These are phyloP conservation scores for Nyctibius grandis DNA, from an alignment of 2,797 vertebrate genomes.

Conservation along the genomic window DNA sequence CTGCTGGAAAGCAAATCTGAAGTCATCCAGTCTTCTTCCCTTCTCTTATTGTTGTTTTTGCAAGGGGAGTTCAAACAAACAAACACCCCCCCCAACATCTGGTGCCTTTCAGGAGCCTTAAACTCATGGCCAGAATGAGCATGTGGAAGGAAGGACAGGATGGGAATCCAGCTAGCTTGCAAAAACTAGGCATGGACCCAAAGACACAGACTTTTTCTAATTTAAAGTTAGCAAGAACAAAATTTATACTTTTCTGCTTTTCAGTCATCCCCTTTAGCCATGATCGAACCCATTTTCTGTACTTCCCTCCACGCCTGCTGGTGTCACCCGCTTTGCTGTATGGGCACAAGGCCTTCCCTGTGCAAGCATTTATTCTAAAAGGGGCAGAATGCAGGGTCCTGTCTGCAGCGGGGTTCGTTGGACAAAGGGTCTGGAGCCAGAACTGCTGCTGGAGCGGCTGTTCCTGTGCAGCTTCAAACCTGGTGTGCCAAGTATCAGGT, in stretches of 20 bases:
- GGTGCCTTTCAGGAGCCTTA: conserved; percentile 29
- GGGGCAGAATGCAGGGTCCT: background rate
- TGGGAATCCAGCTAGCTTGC: background rate
- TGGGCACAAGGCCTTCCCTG: background rate
- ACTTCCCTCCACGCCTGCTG: background rate
- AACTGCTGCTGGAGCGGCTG: background rate
- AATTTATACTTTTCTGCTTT: background rate
- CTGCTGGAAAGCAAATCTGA: conserved; percentile 25
- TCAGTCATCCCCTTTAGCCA: background rate
- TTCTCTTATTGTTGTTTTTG: conserved; percentile 26
- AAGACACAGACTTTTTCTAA: background rate
- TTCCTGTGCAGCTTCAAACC: background rate
- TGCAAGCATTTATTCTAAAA: background rate
- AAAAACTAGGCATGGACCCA: background rate
- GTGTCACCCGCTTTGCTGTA: background rate
- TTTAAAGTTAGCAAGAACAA: background rate
- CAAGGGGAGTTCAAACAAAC: conserved; percentile 26
- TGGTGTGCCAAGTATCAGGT: background rate
- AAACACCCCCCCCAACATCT: background rate
- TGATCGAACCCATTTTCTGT: background rate
- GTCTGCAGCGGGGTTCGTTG: background rate
- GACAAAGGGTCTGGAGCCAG: background rate
- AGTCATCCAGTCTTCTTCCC: background rate
- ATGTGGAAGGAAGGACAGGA: background rate
- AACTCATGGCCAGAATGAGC: background rate